Base-by-base conservation (phyloP, 2,888 invertebrate species). In the Anoplius nigerrimus region DNA sequence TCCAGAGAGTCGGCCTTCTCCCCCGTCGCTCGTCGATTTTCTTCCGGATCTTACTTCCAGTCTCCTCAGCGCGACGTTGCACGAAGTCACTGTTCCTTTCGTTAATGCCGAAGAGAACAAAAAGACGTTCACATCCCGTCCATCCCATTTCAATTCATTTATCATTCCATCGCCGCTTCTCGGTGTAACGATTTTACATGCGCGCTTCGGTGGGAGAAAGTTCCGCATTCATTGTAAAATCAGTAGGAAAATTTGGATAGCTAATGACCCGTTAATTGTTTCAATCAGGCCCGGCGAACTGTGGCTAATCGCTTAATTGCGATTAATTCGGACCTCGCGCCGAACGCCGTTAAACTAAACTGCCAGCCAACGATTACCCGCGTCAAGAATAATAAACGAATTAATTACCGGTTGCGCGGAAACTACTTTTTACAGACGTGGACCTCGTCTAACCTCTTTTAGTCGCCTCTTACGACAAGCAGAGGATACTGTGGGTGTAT, bases 21-120 rank as follows among this genome's bases (percentile, higher is more conserved):
- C 74, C 75, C 61, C 59, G 76, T 57, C 58, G 71, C 71, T 69
- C 77, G 70, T 76, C 71, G 72, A 71, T 76, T 70, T 75, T 67
- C 73, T 72, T 67, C 60, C 66, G 63, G 62, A 66, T 65, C 64
- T 67, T 34, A 34, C 34, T 34, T 8, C 34, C 34, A 6, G 34
- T 34, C 34, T 34, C 34, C 11, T 71, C 43, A 52, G 34, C 56
- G 20, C 51, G 11, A 34, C 34, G 34, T 34, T 11, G 1, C 34
- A 11, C 6, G 11, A 3, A 34, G 59, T 55, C 67, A 46, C 53
- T 27, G 61, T 63, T 68, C 61, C 43, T 54, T 15, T 68, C 46
- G 43, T 56, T 24, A 46, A 16, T 22, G 42, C 42, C 54, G 58
- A 64, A 45, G n/a, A 57, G 22, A 59, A 59, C 16, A 45, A 60